These are phyloP conservation scores for Tupaia tana DNA, from an alignment of 2,113 vertebrate species.

Conservation along the genomic window DNA sequence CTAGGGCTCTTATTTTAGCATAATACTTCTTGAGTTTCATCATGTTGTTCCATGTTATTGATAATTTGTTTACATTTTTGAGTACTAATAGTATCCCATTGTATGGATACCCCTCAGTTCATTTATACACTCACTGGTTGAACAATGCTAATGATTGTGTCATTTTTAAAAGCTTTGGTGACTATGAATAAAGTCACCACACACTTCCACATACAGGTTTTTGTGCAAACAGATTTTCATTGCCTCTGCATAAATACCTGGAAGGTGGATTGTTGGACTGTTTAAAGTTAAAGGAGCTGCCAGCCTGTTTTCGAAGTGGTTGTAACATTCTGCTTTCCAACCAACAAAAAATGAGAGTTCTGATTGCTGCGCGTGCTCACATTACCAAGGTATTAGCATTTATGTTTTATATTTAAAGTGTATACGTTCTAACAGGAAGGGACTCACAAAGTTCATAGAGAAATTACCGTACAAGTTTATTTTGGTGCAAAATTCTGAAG, in stretches of 20 bases:
- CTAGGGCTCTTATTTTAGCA: background rate
- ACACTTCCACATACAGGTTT: background rate
- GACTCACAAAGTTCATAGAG: too few species aligned
- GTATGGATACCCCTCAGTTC: accelerated
- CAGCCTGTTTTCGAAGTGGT: background rate
- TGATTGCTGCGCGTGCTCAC: accelerated
- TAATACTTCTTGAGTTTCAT: accelerated
- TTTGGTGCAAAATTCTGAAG: too few species aligned
- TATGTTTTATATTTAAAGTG: too few species aligned
- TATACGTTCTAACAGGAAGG: too few species aligned
- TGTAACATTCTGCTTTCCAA: background rate
- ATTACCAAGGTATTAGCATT: accelerated
- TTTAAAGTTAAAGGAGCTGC: background rate
- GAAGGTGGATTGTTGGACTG: background rate
- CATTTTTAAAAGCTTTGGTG: background rate
- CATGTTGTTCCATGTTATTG: accelerated
- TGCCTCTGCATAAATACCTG: background rate
- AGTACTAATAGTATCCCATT: too few species aligned
- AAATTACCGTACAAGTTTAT: too few species aligned
- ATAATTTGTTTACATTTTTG: accelerated
- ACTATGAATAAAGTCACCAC: background rate
- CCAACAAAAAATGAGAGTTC: too few species aligned
- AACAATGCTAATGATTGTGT: background rate
- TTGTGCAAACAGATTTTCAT: background rate
- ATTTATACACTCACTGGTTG: accelerated